Evolutionary conservation across 1,140 invertebrate genomes (phyloP).

Genomic region (Ylistrum balloti): DNA sequence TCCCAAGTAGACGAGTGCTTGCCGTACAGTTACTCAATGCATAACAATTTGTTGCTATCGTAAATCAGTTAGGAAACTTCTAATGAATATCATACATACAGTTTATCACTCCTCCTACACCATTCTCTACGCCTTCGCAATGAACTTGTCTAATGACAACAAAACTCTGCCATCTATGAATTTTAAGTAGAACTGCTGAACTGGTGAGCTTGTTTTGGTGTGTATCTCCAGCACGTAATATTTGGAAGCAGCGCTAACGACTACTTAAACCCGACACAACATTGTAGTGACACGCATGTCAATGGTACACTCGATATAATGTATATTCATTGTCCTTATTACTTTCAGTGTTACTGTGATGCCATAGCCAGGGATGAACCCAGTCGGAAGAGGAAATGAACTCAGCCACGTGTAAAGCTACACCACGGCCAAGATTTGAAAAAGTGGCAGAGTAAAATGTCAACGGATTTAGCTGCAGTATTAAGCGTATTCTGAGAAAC

Average conservation of each 20-base stretch:
- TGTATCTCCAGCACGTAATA: slow-evolving; percentile 21
- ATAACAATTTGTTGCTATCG: background rate
- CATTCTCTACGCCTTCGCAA: background rate
- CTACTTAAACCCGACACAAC: background rate
- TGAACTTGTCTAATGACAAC: slow-evolving; percentile 16
- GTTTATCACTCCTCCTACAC: background rate
- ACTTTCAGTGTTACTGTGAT: slow-evolving; percentile 33
- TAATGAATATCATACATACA: slow-evolving; percentile 7
- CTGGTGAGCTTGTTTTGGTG: background rate
- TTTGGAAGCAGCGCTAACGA: background rate
- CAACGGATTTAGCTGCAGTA: background rate
- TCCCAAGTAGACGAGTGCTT: background rate
- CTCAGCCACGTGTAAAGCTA: background rate
- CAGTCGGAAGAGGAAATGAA: background rate
- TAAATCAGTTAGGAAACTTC: background rate
- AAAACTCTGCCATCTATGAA: background rate
- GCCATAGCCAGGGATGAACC: slow-evolving; percentile 20
- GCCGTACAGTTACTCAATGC: background rate
- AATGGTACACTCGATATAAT: background rate
- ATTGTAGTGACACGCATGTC: background rate
- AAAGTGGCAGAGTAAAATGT: background rate
- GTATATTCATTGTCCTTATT: slow-evolving; percentile 20
- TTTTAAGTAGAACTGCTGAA: background rate
- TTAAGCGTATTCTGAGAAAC: background rate
- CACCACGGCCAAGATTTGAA: background rate